Percentiles rank a stretch among this genome's conserved stretches.
Conservation (phyloP, 2,113 vertebrate species). For the Tringa solitaria region DNA sequence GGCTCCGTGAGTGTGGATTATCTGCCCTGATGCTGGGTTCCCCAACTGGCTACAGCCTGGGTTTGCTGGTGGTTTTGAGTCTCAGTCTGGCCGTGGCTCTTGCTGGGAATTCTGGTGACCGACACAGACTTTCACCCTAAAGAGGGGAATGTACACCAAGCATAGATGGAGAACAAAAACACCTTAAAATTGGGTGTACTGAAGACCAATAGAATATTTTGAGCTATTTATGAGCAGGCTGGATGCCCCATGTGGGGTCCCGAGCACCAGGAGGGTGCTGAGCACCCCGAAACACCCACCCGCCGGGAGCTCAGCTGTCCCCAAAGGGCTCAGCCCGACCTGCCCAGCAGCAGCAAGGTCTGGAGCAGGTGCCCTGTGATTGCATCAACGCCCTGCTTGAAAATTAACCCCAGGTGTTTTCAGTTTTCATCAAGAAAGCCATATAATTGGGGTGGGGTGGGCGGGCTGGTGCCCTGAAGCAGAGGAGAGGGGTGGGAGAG, state of each 20-base stretch:
- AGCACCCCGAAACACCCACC: not conserved
- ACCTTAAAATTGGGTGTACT: too few relatives aligned
- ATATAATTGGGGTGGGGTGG: not conserved
- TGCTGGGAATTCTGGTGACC: not conserved
- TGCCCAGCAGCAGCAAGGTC: not conserved
- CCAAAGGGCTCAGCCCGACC: not conserved
- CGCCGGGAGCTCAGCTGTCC: not conserved
- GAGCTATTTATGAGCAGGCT: not conserved
- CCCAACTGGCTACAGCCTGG: not conserved
- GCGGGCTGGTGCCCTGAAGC: rapidly evolving
- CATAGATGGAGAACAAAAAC: not conserved
- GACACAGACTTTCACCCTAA: not conserved
- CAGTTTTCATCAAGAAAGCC: not conserved
- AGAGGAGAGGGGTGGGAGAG: rapidly evolving
- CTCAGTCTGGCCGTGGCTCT: too few relatives aligned
- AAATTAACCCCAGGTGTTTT: not conserved
- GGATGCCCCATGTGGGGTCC: rapidly evolving
- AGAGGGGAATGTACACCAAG: too few relatives aligned
- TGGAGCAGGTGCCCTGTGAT: not conserved
- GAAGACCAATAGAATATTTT: not conserved
- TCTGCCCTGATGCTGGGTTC: not conserved
- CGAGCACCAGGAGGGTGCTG: not conserved
- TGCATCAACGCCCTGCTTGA: rapidly evolving
- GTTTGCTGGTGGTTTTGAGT: not conserved
- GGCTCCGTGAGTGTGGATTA: rapidly evolving